These are phyloP conservation scores for Cryptus armator DNA, from an alignment of 2,888 invertebrate species.

Conservation along the genomic window DNA sequence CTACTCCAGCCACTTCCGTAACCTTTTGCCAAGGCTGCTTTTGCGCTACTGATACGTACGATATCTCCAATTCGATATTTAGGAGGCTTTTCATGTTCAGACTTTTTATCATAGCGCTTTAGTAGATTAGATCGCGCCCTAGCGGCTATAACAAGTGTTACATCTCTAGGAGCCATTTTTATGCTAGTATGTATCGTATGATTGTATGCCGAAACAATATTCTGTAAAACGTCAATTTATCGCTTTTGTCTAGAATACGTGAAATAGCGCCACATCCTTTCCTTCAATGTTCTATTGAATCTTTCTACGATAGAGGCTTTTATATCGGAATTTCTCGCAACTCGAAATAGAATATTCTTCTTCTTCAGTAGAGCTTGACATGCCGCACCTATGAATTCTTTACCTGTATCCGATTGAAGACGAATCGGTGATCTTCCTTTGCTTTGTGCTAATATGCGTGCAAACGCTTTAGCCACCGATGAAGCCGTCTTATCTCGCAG, in stretches of 20 bases:
- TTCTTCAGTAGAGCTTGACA: too few species aligned
- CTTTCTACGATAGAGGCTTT: background rate
- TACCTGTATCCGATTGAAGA: too few species aligned
- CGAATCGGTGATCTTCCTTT: too few species aligned
- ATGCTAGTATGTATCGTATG: slow-evolving; percentile 31
- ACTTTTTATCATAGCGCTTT: slow-evolving; percentile 1
- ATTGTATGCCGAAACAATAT: slow-evolving; percentile 46
- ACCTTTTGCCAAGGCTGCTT: slow-evolving; percentile 50
- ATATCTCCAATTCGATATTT: slow-evolving; percentile 33
- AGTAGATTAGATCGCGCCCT: slow-evolving; percentile 35
- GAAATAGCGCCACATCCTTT: slow-evolving; percentile 66
- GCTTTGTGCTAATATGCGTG: too few species aligned
- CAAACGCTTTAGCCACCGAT: too few species aligned
- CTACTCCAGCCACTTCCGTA: slow-evolving; percentile 50
- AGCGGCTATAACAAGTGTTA: slow-evolving; percentile 42
- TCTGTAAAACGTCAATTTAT: slow-evolving; percentile 43
- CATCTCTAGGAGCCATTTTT: slow-evolving; percentile 38
- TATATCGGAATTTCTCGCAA: background rate
- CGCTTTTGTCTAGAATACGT: slow-evolving; percentile 21
- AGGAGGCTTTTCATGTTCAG: background rate
- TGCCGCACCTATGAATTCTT: too few species aligned
- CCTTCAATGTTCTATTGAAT: background rate
- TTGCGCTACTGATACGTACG: slow-evolving; percentile 48
- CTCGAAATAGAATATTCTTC: background rate
- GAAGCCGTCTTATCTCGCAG: too few species aligned